Conservation (phyloP, 2,888 invertebrate species). For the Oithona nana region DNA sequence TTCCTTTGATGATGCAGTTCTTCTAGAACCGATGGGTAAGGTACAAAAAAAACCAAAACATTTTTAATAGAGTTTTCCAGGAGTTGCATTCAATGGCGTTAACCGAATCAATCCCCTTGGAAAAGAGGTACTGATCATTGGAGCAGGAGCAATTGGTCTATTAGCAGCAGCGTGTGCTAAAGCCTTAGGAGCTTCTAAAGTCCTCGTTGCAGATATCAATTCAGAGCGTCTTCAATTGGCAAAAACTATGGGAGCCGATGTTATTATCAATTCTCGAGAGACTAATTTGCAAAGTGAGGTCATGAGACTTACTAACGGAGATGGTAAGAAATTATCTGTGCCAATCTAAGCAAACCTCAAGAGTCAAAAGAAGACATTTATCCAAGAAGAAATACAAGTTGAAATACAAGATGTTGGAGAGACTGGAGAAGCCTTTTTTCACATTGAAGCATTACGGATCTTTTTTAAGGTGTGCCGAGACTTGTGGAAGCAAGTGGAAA, state of each 20-base stretch:
- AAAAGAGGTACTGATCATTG: constrained; percentile 18
- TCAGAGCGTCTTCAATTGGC: constrained; percentile 15
- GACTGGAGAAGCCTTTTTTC: no score
- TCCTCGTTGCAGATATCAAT: constrained; percentile 18
- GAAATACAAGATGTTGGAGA: no score
- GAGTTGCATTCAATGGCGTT: constrained; percentile 20
- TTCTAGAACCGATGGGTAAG: constrained; percentile 20
- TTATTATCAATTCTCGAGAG: constrained; percentile 4
- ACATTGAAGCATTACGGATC: no score
- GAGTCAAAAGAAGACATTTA: no score
- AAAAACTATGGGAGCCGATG: constrained; percentile 18
- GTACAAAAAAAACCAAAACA: background rate
- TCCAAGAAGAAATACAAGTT: no score
- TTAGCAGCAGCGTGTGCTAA: constrained; percentile 18
- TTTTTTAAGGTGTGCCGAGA: no score
- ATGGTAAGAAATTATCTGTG: no score
- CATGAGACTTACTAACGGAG: constrained; percentile 13
- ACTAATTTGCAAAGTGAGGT: constrained; percentile 9
- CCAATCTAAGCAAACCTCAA: no score
- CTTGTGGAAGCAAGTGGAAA: constrained; percentile 20
- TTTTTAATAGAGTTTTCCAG: background rate
- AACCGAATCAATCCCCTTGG: constrained; percentile 18
- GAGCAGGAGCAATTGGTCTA: constrained; percentile 19
- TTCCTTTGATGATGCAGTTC: constrained; percentile 17
- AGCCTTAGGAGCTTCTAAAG: constrained; percentile 17